These are phyloP conservation scores for Amphiduros pacificus DNA, from an alignment of 2,888 invertebrate genomes.

Conservation along the genomic window DNA sequence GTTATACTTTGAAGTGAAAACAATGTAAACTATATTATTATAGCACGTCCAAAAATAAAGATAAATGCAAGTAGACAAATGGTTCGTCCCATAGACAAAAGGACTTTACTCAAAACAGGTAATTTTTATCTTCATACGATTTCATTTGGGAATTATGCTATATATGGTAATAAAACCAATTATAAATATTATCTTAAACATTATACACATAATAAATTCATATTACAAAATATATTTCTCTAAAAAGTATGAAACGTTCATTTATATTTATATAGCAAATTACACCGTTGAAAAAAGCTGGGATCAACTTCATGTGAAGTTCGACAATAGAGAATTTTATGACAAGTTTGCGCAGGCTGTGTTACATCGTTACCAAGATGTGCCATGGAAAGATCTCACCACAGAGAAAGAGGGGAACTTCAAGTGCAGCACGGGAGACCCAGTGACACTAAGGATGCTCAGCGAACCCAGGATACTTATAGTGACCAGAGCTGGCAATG, in stretches of 20 bases:
- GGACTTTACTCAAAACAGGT: slow-evolving; percentile 25
- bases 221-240: background rate
- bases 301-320: slow-evolving; percentile 23
- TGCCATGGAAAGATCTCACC: slow-evolving; percentile 1
- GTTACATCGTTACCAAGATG: slow-evolving; percentile 10
- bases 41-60: background rate
- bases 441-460: slow-evolving; percentile 3
- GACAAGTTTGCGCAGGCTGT: slow-evolving; percentile 18
- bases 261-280: slow-evolving; percentile 20
- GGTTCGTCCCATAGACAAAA: slow-evolving; percentile 17
- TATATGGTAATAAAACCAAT: background rate
- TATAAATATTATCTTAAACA: background rate
- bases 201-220: background rate
- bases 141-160: background rate
- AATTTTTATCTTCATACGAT: background rate
- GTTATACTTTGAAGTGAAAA: background rate
- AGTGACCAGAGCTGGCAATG: slow-evolving; percentile 21
- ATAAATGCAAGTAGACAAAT: background rate
- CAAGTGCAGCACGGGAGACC: slow-evolving; percentile 2
- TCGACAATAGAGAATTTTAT: slow-evolving; percentile 22
- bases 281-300: slow-evolving; percentile 26
- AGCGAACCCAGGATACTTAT: slow-evolving; percentile 5
- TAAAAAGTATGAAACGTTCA: background rate
- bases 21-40: background rate
- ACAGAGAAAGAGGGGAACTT: background rate